phyloP scores from a whole-genome alignment of 2,113 vertebrate genomes.

The Pelecanoides urinatrix region DNA sequence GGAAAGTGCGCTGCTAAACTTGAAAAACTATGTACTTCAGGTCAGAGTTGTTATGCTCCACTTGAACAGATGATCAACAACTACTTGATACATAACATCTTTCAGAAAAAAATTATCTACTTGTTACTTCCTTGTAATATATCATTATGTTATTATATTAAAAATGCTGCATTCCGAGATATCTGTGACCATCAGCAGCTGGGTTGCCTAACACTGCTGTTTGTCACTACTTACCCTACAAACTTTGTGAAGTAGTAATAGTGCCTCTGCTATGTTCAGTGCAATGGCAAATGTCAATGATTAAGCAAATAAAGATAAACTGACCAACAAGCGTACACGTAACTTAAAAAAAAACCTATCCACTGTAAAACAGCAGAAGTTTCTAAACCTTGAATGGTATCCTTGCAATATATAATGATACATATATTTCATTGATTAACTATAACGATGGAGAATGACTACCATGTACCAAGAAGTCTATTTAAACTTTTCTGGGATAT shows the following conservation, averaged over 20 bases:
- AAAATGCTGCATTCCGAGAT: not conserved
- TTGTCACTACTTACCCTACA: not conserved
- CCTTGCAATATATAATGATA: not conserved
- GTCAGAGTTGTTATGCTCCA: not conserved
- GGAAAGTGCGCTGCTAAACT: not conserved
- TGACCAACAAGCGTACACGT: not conserved
- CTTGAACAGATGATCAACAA: not conserved
- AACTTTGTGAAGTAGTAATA: not conserved
- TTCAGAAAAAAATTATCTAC: not conserved
- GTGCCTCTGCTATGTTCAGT: not conserved
- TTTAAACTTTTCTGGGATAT: not conserved
- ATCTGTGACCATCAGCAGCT: not conserved
- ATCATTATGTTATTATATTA: not conserved
- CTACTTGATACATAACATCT: not conserved
- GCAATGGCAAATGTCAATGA: not conserved
- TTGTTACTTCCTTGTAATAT: not conserved
- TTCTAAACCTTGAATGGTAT: not conserved
- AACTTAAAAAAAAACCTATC: not conserved
- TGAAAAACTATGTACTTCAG: not conserved
- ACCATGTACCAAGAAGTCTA: not conserved
- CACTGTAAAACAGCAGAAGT: not conserved
- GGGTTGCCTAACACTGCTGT: not conserved
- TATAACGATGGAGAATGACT: not conserved
- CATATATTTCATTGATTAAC: not conserved
- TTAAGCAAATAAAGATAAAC: not conserved